Evolutionary conservation across 2,113 vertebrate genomes (phyloP), one percentile per base, ranked within the genome.

Genomic region (Glaucomys volans): DNA sequence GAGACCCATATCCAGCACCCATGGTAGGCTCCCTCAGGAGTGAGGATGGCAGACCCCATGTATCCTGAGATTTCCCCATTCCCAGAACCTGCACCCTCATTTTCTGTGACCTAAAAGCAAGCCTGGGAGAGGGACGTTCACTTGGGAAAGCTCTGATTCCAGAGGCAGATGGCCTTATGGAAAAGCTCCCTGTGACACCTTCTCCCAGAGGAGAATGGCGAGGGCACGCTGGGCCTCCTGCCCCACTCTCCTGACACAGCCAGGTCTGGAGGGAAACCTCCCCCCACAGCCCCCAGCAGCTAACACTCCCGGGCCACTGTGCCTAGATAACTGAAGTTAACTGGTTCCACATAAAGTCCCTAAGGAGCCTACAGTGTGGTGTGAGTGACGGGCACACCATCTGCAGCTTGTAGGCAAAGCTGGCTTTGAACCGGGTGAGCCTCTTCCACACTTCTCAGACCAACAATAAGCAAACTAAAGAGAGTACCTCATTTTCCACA

Each of bases 311-410:
- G 13, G 84, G 28, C 42, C 71, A 28, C 32, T 5, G 13, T 17
- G 62, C n/a, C 37, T 4, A 24, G 44, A 22, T 22, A 47, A 37
- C 37, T 42, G 35, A 52, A 30, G 16, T 50, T 4, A 72, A 2
- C 72, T 30, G 54, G 47, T n/a, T 37, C 47, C 54, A 47, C 0
- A 4, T 2, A 40, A 54, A 17, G 7, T 47, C 30, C 5, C 1
- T 22, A 26, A 42, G 6, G 26, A 37, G 71, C 57, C 54, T 8
- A 17, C 0, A 4, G 62, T 3, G 10, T 8, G n/a, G 35, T 3
- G 13, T 11, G 32, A 26, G 52, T 35, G 57, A 66, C 0, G 0
- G 14, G 79, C 22, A 40, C 42, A 42, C 0, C 2, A 1, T 52
- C 66, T 24, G 44, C 8, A 4, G 4, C 24, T 32, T 40, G 20